These are phyloP conservation scores for Origma solitaria DNA, from an alignment of 2,113 vertebrate genomes.

Conservation along the genomic window DNA sequence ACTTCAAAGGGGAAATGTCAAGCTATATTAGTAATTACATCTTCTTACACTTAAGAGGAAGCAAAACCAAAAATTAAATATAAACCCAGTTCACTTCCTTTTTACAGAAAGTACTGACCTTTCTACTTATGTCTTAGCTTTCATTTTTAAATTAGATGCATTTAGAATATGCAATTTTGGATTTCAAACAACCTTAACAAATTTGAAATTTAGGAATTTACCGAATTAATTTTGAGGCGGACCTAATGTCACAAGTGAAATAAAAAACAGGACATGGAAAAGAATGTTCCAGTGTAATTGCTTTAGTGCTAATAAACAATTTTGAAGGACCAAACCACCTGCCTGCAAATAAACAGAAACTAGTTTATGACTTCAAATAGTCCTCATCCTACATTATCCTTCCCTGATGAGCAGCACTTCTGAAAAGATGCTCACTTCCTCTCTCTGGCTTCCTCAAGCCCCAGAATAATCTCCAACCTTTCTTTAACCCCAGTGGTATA, in stretches of 20 bases:
- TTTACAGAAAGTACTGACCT: not conserved
- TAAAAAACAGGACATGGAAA: not conserved
- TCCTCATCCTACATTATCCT: not conserved
- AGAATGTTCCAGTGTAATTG: not conserved
- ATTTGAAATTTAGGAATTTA: not conserved
- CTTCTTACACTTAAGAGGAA: not conserved
- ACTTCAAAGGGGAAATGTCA: not conserved
- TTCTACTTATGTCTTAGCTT: not conserved
- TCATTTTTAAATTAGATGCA: not conserved
- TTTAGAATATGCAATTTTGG: not conserved
- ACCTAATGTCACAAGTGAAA: not conserved
- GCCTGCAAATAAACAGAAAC: not conserved
- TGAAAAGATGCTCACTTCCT: not conserved
- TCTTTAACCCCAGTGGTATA: not conserved
- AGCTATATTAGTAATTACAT: not conserved
- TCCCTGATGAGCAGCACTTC: not conserved
- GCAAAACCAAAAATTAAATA: not conserved
- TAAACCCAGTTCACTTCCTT: not conserved
- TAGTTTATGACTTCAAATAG: not conserved
- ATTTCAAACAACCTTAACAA: not conserved
- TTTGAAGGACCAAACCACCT: not conserved
- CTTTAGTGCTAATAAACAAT: not conserved
- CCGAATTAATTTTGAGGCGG: not conserved
- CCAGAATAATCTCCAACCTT: not conserved
- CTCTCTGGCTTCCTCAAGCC: not conserved